These are phyloP conservation scores for Emberiza fucata DNA, from an alignment of 2,113 vertebrate genomes.

Conservation along the genomic window DNA sequence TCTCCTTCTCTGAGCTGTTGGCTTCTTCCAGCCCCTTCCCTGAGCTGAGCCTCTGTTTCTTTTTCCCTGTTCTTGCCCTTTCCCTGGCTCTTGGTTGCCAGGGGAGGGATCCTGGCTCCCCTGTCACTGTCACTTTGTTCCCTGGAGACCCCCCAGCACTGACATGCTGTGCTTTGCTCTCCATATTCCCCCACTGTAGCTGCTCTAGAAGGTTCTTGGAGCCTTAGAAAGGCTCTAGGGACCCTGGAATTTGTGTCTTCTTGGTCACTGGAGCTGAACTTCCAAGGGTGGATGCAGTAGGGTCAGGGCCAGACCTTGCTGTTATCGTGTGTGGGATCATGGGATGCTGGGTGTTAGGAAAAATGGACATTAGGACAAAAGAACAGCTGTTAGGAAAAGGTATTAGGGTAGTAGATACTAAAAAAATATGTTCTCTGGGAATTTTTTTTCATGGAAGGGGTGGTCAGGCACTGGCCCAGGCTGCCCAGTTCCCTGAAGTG, in stretches of 20 bases:
- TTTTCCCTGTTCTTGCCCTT: not conserved
- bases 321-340: rapidly evolving
- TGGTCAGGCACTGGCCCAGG: not conserved
- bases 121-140: not conserved
- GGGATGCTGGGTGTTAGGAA: not conserved
- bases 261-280: not conserved
- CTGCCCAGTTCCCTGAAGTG: not conserved
- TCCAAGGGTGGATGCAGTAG: rapidly evolving
- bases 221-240: not conserved
- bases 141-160: not conserved
- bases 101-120: not conserved
- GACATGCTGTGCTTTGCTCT: not conserved
- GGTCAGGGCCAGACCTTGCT: not conserved
- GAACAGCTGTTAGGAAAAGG: not conserved
- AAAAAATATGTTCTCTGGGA: not conserved
- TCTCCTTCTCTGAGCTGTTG: not conserved
- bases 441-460: not conserved
- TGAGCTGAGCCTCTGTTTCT: not conserved
- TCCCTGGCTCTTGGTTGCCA: rapidly evolving
- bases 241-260: not conserved
- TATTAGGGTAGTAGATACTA: not conserved
- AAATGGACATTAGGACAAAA: not conserved
- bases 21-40: not conserved
- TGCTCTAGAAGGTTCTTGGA: not conserved
- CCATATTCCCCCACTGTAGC: rapidly evolving